These are phyloP conservation scores for Laticauda laticaudata DNA, from an alignment of 2,113 vertebrate species.

Conservation along the genomic window DNA sequence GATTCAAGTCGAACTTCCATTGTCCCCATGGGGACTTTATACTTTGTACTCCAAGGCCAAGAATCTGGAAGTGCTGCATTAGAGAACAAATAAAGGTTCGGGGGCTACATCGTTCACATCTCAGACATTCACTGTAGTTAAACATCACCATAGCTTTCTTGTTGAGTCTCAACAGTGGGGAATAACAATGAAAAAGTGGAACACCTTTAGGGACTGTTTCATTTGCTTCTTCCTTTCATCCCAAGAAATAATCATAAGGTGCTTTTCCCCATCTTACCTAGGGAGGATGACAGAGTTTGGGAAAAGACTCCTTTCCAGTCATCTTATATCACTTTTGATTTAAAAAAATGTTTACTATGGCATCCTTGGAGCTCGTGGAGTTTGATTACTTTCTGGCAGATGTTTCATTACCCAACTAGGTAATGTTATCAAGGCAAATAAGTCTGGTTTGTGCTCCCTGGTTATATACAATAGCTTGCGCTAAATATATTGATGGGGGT, in stretches of 20 bases:
- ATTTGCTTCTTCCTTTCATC: not conserved
- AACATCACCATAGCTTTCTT: not conserved
- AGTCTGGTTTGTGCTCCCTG: not conserved
- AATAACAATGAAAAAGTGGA: not conserved
- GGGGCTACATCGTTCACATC: not conserved
- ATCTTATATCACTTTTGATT: not conserved
- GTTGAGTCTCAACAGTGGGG: not conserved
- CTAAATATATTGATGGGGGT: not conserved
- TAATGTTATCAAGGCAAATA: not conserved
- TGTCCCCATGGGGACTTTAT: not conserved
- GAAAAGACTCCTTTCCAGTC: not conserved
- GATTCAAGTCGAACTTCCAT: not conserved
- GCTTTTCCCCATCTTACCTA: not conserved
- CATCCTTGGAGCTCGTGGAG: not conserved
- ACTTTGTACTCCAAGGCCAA: not conserved
- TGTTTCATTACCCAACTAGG: not conserved
- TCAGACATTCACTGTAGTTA: not conserved
- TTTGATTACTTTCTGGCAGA: not conserved
- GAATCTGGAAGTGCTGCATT: not conserved
- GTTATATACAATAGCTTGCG: not conserved
- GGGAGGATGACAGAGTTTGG: not conserved
- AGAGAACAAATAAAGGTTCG: not conserved
- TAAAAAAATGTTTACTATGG: not conserved
- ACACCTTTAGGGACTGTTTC: not conserved
- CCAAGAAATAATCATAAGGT: not conserved